Conservation (phyloP, 1,140 invertebrate species). For the Zelostemma sp. region DNA sequence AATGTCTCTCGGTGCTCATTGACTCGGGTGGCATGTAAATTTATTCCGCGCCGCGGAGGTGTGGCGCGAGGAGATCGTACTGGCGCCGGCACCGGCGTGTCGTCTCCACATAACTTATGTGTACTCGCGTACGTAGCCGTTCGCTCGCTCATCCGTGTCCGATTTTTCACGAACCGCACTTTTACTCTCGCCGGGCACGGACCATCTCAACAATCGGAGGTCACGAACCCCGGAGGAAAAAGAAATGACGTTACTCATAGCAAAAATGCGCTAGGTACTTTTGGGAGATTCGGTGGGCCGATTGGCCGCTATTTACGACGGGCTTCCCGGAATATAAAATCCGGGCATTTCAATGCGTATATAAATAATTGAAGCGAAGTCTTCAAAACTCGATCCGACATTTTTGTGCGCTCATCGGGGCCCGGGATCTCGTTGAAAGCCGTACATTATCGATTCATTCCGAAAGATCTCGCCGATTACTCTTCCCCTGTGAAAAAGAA, state of each 20-base stretch:
- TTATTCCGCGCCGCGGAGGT: conserved; percentile 57
- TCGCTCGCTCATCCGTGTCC: conserved; percentile 30
- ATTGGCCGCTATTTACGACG: too few species aligned
- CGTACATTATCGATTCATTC: neutral
- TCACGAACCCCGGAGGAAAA: too few species aligned
- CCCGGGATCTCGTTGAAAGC: neutral
- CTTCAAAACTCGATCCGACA: too few species aligned
- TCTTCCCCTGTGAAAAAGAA: too few species aligned
- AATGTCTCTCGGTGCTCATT: conserved; percentile 40
- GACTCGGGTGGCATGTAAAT: conserved; percentile 54
- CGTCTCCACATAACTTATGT: conserved; percentile 57
- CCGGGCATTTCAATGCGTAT: conserved; percentile 26
- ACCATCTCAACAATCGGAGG: conserved; percentile 35
- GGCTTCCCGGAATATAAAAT: too few species aligned
- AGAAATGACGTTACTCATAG: too few species aligned
- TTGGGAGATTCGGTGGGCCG: too few species aligned
- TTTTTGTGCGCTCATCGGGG: too few species aligned
- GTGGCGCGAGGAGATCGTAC: conserved; percentile 47
- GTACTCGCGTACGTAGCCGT: too few species aligned
- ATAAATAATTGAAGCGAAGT: conserved; percentile 6
- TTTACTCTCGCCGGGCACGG: conserved; percentile 36
- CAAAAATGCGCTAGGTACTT: too few species aligned
- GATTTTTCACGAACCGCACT: conserved; percentile 32
- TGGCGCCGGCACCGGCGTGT: conserved; percentile 24
- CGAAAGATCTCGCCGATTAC: neutral